Evolutionary conservation across 2,797 vertebrate genomes (phyloP).

Genomic region (Falco concolor): DNA sequence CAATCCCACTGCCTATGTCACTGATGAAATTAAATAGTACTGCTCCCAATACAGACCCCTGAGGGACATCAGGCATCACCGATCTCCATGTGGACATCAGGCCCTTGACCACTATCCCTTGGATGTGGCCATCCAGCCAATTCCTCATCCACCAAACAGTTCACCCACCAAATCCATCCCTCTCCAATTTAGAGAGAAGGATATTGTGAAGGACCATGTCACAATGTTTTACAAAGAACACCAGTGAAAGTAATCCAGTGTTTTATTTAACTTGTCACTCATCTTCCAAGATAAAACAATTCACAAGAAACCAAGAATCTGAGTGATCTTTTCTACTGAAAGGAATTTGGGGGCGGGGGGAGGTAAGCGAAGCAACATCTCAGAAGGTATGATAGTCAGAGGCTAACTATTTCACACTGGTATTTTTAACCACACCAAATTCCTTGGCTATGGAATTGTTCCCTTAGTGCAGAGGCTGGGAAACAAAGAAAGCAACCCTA

Average conservation of each 20-base stretch:
- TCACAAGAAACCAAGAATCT: not conserved
- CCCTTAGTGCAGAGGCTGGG: not conserved
- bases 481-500: not conserved
- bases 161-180: not conserved
- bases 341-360: not conserved
- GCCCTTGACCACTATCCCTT: no score
- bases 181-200: not conserved
- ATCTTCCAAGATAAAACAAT: not conserved
- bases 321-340: not conserved
- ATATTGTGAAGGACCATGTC: fast-evolving
- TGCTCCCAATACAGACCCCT: no score
- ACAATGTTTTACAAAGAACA: not conserved
- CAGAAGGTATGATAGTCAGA: not conserved
- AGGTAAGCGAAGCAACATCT: not conserved
- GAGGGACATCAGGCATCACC: no score
- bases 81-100: no score
- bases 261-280: not conserved
- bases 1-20: no score
- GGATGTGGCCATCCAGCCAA: not conserved
- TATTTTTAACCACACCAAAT: not conserved
- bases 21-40: no score
- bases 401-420: not conserved
- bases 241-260: not conserved
- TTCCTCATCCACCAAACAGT: not conserved
- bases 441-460: not conserved